These are phyloP conservation scores for Xiphias gladius DNA, from an alignment of 2,113 vertebrate genomes.

Conservation along the genomic window DNA sequence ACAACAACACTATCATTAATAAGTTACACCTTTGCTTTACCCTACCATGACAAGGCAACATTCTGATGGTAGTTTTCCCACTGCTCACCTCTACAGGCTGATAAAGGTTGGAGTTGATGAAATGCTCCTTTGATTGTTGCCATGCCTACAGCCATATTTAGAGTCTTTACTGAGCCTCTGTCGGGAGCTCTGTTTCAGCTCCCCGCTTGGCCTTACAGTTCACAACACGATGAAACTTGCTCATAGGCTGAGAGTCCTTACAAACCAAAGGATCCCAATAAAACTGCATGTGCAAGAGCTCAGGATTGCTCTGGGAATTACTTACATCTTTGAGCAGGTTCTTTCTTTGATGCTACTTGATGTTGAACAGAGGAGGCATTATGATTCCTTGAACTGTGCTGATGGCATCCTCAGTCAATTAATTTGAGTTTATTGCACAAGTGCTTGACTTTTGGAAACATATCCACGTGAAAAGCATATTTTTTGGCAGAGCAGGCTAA, in stretches of 20 bases:
- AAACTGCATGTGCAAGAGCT: conserved; percentile 22
- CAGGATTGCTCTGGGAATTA: conserved; percentile 18
- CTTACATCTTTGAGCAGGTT: conserved; percentile 13
- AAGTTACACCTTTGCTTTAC: too few relatives aligned
- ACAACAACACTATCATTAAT: background rate
- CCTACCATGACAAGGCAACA: too few relatives aligned
- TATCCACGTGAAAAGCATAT: conserved; percentile 16
- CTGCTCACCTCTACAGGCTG: background rate
- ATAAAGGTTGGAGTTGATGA: conserved; percentile 5
- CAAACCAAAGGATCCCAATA: conserved; percentile 12
- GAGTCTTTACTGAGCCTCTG: conserved; percentile 4
- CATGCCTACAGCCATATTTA: conserved; percentile 26
- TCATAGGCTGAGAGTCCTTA: background rate
- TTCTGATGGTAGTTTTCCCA: background rate
- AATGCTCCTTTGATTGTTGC: conserved; percentile 41
- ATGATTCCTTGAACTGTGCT: conserved; percentile 37
- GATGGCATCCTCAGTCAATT: conserved; percentile 27
- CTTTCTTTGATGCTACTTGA: conserved; percentile 38
- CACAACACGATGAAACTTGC: background rate
- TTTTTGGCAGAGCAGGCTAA: background rate
- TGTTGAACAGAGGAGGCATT: conserved; percentile 38
- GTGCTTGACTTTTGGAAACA: conserved; percentile 11
- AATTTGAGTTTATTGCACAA: conserved; percentile 27
- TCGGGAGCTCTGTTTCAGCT: background rate
- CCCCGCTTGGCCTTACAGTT: background rate